Conservation (phyloP, 2,797 vertebrate genomes). For the Gephyroberyx darwinii region DNA sequence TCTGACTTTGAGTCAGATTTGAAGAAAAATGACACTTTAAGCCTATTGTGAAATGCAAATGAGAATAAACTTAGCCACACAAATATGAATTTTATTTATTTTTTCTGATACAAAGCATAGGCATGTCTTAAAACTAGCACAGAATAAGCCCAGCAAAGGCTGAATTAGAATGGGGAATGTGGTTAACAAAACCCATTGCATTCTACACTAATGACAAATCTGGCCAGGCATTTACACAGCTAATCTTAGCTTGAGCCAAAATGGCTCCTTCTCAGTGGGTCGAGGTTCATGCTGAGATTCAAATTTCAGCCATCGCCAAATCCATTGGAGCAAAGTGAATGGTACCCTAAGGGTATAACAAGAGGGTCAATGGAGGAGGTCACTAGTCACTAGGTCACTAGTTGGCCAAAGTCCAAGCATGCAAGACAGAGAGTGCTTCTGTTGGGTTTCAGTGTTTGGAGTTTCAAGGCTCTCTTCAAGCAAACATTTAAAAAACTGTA, state of each 20-base stretch:
- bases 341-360: constrained; percentile 1
- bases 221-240: neutral
- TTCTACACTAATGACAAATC: neutral
- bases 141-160: neutral
- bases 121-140: neutral
- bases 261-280: neutral
- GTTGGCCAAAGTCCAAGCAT: constrained; percentile 13
- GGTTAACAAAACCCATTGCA: constrained; percentile 1
- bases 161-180: neutral
- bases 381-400: too few species aligned
- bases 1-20: constrained; percentile 6
- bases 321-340: neutral
- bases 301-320: neutral
- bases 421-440: neutral
- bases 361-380: constrained; percentile 15
- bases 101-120: neutral
- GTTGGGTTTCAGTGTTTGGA: too few species aligned
- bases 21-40: constrained; percentile 17
- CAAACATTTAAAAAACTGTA: too few species aligned
- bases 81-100: neutral
- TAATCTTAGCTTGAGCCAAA: constrained; percentile 3
- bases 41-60: constrained; percentile 1
- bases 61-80: neutral
- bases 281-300: neutral
- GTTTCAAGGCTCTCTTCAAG: too few species aligned